Evolutionary conservation across 2,888 invertebrate species (phyloP), one percentile per base, ranked within the genome.

Genomic region (Plagodis dolabraria): DNA sequence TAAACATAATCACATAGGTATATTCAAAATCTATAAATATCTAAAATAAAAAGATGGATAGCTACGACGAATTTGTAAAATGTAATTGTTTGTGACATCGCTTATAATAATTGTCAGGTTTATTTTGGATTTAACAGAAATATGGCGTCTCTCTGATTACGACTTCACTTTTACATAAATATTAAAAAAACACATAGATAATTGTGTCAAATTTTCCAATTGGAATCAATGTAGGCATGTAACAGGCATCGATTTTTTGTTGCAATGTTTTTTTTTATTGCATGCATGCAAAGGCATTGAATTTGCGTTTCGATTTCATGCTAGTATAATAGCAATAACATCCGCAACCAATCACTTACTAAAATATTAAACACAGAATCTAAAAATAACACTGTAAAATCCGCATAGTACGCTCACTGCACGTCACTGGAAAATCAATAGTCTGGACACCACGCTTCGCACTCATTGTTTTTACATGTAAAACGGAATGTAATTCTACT

Each of bases 341-440:
- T 40, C 44, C 51, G 52, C 47, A 60, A 43, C 10, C 38, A n/a
- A 66, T 61, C 76, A 82, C 78, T 76, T 74, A 75, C 76, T 68
- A 75, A 71, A 74, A 73, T 72, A 78, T 74, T 72, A 64, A 59
- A 59, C 71, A 74, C 77, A 79, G 79, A 76, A 71, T 76, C 75
- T 82, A 83, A 79, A 83, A 86, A 86, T 83, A 87, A 84, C 85
- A 87, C 85, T 87, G 84, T 76, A 69, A 68, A 78, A 76, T 83
- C 89, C 86, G 87, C 87, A 88, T 83, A 74, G 74, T 78, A 83
- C 74, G 44, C 43, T 70, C 57, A 67, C 74, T 75, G 77, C 74
- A 88, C 85, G 89, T 89, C 88, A 87, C 80, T 59, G 67, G 75
- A 91, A 92, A 92, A 92, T 92, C 91, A 82, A 92, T 92, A 92